Evolutionary conservation across 2,113 vertebrate species (phyloP), one percentile per base, ranked within the genome.

Genomic region (Cricetomys ansorgei): DNA sequence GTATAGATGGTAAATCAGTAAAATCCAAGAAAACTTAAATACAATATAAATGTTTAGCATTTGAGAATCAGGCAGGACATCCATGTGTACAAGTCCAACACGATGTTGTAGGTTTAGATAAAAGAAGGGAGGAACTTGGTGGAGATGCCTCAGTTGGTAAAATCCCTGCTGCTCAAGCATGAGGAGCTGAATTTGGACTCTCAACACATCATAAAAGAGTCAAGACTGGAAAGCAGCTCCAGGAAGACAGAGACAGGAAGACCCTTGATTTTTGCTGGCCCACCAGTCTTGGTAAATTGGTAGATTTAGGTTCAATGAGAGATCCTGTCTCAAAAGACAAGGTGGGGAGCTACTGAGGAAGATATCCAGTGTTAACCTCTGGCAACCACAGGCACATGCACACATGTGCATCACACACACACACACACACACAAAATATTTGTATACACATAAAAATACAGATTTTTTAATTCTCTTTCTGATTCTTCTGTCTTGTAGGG

Each of bases 401-500:
- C 40, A 13, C 29, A 85, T 13, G 31, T 62, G 13, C 3, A n/a
- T n/a, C n/a, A 43, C 15, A 43, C 7, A 31, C 1, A 31, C 27
- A 29, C 5, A 15, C 2, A 13, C 17, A 40, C 34, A 57, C 2
- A 55, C 34, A 80, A 1, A 80, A 43, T 25, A 25, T 3, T 25
- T 11, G 6, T 2, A 73, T 43, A 43, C 8, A 2, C 8, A 45
- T 4, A 29, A 23, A 67, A 67, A 59, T 95, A 90, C 76, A 55
- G 1, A 2, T 55, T 94, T 97, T 93, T 97, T 96, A 40, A 96
- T 62, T 92, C 92, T 90, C 27, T 85, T 94, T 89, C 23, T 96
- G 7, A 19, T 94, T 98, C 19, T 98, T 97, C 90, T 85, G 50
- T 37, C 8, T 89, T 97, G 85, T 96, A 99, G 99, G 98, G 34